These are phyloP conservation scores for Philopedon plagiatum DNA, from an alignment of 2,888 invertebrate genomes.

Conservation along the genomic window DNA sequence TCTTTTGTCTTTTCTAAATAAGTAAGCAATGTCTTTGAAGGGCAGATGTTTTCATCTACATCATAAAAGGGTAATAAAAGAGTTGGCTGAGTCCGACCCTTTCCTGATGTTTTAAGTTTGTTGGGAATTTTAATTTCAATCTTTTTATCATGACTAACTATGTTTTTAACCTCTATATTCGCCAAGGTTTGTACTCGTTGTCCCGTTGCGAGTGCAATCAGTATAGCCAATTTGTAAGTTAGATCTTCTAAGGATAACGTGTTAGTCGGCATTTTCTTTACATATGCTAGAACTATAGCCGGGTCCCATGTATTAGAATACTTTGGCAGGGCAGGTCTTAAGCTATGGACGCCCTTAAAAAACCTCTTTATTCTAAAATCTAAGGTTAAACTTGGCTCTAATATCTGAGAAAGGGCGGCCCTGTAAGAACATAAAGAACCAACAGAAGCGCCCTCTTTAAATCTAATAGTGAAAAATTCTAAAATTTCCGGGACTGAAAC, in stretches of 20 bases:
- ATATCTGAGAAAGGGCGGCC: conserved; percentile 9
- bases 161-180: conserved; percentile 25
- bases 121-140: conserved; percentile 15
- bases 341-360: conserved; percentile 18
- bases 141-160: background rate
- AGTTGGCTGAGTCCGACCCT: background rate
- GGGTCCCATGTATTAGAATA: conserved; percentile 11
- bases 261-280: conserved; percentile 13
- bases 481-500: conserved; percentile 7
- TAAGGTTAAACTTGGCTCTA: background rate
- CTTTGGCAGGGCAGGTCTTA: background rate
- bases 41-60: conserved; percentile 2
- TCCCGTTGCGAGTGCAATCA: conserved; percentile 34
- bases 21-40: background rate
- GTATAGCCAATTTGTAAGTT: conserved; percentile 22
- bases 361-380: conserved; percentile 16
- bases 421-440: background rate
- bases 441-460: background rate
- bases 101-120: conserved; percentile 23
- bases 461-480: conserved; percentile 10
- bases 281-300: conserved; percentile 17
- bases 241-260: conserved; percentile 15
- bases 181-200: conserved; percentile 35
- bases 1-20: conserved; percentile 17
- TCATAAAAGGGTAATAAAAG: conserved; percentile 15